A percentile compares a stretch with the other conserved stretches of the same genome.
Evolutionary conservation across 2,113 vertebrate species (phyloP).

Genomic region (Romanogobio albipinnatus): DNA sequence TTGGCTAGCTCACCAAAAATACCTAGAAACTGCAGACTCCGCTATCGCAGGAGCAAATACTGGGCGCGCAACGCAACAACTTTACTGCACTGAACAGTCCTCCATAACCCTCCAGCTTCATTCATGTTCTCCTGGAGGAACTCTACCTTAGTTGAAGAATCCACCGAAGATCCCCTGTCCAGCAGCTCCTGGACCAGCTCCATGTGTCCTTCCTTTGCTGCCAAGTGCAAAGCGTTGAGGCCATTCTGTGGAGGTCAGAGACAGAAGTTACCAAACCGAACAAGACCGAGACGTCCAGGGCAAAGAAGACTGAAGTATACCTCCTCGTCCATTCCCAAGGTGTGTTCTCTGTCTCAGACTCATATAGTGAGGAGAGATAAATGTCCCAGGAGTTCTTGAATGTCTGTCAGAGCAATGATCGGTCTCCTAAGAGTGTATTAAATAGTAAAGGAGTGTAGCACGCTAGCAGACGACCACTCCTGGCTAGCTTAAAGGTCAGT

Average conservation of each 20-base stretch:
- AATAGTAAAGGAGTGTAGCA: slow-evolving; percentile 46
- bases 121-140: neutral
- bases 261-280: slow-evolving; percentile 34
- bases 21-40: neutral
- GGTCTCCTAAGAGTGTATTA: slow-evolving; percentile 50
- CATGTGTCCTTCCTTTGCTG: slow-evolving; percentile 96
- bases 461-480: neutral
- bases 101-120: slow-evolving; percentile 8
- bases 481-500: neutral
- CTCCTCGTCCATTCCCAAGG: slow-evolving; percentile 46
- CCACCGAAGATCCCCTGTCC: slow-evolving; percentile 89
- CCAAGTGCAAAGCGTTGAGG: slow-evolving; percentile 95
- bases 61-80: no score
- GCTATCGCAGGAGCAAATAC: neutral
- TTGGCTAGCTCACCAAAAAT: neutral
- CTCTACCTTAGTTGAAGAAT: slow-evolving; percentile 93
- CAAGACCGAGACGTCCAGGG: neutral
- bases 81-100: neutral
- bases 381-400: slow-evolving; percentile 50
- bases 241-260: slow-evolving; percentile 85
- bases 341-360: slow-evolving; percentile 21
- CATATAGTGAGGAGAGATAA: slow-evolving; percentile 28
- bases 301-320: slow-evolving; percentile 25
- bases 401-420: slow-evolving; percentile 46
- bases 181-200: slow-evolving; percentile 95